phyloP scores from a whole-genome alignment of 2,888 invertebrate genomes.

The Pseudoips prasinana region DNA sequence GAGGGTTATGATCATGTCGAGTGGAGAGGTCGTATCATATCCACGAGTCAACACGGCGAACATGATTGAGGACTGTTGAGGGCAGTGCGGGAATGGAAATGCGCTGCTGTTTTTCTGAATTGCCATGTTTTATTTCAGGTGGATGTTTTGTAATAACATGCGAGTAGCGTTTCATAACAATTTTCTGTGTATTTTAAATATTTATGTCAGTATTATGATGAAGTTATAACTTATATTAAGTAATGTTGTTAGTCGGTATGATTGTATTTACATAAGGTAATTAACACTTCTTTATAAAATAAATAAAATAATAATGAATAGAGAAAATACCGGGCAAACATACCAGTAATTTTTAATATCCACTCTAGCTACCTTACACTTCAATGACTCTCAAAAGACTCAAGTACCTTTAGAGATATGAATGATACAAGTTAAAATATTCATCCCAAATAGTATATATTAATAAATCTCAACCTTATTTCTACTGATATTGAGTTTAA shows the following conservation, averaged over 20 bases:
- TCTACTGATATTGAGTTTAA: slow-evolving; percentile 9
- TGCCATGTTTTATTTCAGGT: slow-evolving; percentile 36
- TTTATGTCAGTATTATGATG: too few species aligned
- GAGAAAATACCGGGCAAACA: too few species aligned
- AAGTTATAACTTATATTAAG: too few species aligned
- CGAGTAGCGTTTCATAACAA: too few species aligned
- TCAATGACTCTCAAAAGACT: slow-evolving; percentile 48
- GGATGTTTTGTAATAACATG: slow-evolving; percentile 16
- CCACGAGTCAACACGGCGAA: slow-evolving; percentile 76
- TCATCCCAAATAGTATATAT: slow-evolving; percentile 4
- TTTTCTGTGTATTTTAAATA: too few species aligned
- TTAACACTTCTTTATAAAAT: too few species aligned
- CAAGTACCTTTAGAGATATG: slow-evolving; percentile 36
- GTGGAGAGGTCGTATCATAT: slow-evolving; percentile 74
- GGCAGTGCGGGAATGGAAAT: slow-evolving; percentile 56
- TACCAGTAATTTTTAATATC: slow-evolving; percentile 2
- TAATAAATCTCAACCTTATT: slow-evolving; percentile 7
- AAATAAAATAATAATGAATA: too few species aligned
- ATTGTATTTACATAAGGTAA: too few species aligned
- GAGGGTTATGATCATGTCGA: slow-evolving; percentile 77
- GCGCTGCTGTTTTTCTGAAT: slow-evolving; percentile 45
- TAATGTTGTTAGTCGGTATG: too few species aligned
- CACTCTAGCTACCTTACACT: slow-evolving; percentile 37
- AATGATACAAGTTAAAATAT: slow-evolving; percentile 21
- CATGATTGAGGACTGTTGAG: slow-evolving; percentile 66